Evolutionary conservation across 2,797 vertebrate genomes (phyloP), one percentile per base, ranked within the genome.

Genomic region (Sciurus vulgaris): DNA sequence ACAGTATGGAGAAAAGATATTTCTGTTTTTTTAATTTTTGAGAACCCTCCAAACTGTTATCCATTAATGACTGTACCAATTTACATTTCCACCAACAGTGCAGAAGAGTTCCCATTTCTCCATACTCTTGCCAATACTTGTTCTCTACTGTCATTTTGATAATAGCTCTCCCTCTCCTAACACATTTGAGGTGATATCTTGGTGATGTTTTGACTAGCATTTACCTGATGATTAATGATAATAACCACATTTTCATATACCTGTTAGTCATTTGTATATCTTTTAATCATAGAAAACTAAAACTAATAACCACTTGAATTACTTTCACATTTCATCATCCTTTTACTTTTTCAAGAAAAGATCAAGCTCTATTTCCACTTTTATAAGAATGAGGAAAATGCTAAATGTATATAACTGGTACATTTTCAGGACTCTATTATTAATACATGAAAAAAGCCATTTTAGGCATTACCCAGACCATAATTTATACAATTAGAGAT

Each of bases 401-500:
- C n/a, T 95, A 84, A 65, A 82, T 77, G 20, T 70, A 63, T 63
- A 9, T 73, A 90, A 93, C 9, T 84, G 24, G 6, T 86, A 44
- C 17, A 88, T 82, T 92, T 88, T 41, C 2, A 33, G n/a, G 20
- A 83, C 26, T 74, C 12, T 85, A 59, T 88, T 76, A 79, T 56
- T 84, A n/a, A 49, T 89, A 92, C 4, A 54, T 78, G 38, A 91
- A 89, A 93, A 94, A 65, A 79, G 56, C 38, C 91, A 4, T 35
- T 95, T 96, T 63, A 86, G 92, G 65, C 54, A 89, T 63, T 92
- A 3, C 17, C 20, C 28, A 65, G 20, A 77, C 17, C n/a, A 82
- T 56, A 67, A 81, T 86, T 93, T 96, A 61, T 76, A 97, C 79
- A 95, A 69, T n/a, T 85, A 26, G 51, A 92, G 26, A 49, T n/a